Evolutionary conservation across 2,797 vertebrate species (phyloP), one percentile per base, ranked within the genome.

Genomic region (Alcedo atthis): DNA sequence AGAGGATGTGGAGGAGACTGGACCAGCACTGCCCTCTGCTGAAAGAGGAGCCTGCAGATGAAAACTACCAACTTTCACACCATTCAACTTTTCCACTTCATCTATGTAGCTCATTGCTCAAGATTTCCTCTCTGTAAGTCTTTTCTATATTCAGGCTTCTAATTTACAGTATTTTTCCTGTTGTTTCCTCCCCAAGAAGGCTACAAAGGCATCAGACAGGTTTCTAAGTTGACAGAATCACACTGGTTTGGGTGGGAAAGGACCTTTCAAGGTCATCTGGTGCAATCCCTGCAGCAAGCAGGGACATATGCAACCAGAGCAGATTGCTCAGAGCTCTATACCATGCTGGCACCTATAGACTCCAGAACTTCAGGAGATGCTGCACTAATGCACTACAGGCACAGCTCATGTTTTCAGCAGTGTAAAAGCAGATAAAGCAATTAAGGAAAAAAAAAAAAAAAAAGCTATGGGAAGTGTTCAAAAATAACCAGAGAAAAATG

Each of bases 1-100:
- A 21, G 0, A 1, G 26, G 43, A 35, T 69, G 12, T 1, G 30
- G 46, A 51, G 33, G 7, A 33, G 62, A 37, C 33, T 9, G 40
- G 76, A 19, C 22, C 8, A 12, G 75, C 48, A 71, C 78, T 92
- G 96, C 96, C 96, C 94, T 93, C 96, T 95, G 70, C 92, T 81
- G 96, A 63, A 48, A 75, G 26, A 62, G 2, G 9, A 62, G 22
- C 18, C 69, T 32, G 51, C 32, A 48, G 10, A 1, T 16, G 26
- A 48, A 55, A 75, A 37, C 2, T 5, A 33, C 7, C 43, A 62
- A 40, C 17, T 59, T 71, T 1, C 3, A 18, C 2, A 77, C 16
- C 17, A 16, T 32, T 7, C 5, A 3, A 2, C 17, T 71, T 57
- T 53, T 69, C 33, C 20, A 5, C 3, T 5, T 74, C 40, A 13